Evolutionary conservation across 2,888 invertebrate genomes (phyloP), one percentile per base, ranked within the genome.

Genomic region (Chloroclysta siterata): DNA sequence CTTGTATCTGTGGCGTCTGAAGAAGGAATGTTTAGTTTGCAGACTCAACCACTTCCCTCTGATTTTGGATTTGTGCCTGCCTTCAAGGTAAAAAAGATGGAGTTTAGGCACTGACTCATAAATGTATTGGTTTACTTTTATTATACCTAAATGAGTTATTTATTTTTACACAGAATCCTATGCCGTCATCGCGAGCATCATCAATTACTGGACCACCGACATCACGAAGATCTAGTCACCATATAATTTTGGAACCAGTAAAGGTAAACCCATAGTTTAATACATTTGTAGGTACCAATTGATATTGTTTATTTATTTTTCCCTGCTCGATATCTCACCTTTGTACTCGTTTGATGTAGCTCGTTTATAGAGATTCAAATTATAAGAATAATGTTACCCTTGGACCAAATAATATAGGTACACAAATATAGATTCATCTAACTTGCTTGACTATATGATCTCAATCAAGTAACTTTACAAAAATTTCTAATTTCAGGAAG

Each of bases 1-100:
- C 92, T 93, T 66, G 93, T 93, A 14, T 93, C 93, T 0, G 85
- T 93, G 28, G 85, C 91, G 41, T 93, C 93, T 15, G 93, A 93
- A 77, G 93, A 93, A 74, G 93, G 93, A 50, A 80, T 81, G 63
- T 86, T 87, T 61, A 89, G 73, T 57, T 70, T 93, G 60, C 86
- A 85, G 74, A 88, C 90, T 15, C 90, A 90, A 65, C 90, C 93
- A n/a, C 74, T 92, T 11, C 90, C 93, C 14, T 81, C 84, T 29
- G 92, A 93, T 71, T 93, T 93, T 70, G 87, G 91, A 68, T 93
- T 93, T 73, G 85, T 92, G n/a, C 92, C 93, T 2, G 78, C 84
- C 28, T 75, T 90, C 17, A 92, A 89, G 77, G 92, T 69, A 17
- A 46, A 4, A 5, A 39, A 39, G 0, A 48, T 28, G 11, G 14